Conservation (phyloP, 2,888 invertebrate species). For the Hyalella azteca region DNA sequence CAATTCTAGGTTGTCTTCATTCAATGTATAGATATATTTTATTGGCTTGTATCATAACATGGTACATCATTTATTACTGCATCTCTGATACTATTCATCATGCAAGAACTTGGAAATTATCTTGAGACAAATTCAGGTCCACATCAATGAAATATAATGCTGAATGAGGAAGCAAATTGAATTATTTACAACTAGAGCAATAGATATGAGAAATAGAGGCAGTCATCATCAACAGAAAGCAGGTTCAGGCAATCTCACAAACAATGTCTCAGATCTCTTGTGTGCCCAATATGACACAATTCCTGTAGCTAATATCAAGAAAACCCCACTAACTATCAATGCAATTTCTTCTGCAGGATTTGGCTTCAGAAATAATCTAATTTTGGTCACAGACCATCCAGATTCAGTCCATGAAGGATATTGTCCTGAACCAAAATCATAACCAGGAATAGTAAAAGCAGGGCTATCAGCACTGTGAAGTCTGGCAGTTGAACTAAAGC, state of each 20-base stretch:
- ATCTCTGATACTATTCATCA: too few relatives aligned
- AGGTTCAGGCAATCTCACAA: slow-evolving; percentile 44
- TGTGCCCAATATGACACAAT: slow-evolving; percentile 47
- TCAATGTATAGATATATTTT: too few relatives aligned
- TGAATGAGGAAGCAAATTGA: too few relatives aligned
- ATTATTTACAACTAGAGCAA: neutral
- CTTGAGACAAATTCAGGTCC: too few relatives aligned
- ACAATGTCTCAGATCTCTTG: slow-evolving; percentile 48
- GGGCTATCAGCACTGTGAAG: slow-evolving; percentile 51
- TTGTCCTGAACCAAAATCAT: slow-evolving; percentile 51
- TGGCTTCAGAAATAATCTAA: slow-evolving; percentile 48
- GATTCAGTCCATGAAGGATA: slow-evolving; percentile 57
- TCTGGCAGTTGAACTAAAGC: slow-evolving; percentile 44
- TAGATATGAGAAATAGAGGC: neutral
- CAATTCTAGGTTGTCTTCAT: too few relatives aligned
- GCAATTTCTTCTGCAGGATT: slow-evolving; percentile 49
- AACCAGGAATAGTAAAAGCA: slow-evolving; percentile 49
- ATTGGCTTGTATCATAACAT: too few relatives aligned
- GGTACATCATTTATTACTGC: too few relatives aligned
- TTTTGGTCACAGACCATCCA: slow-evolving; percentile 48
- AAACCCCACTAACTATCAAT: slow-evolving; percentile 46
- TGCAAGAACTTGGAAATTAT: too few relatives aligned
- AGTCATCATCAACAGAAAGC: slow-evolving; percentile 44
- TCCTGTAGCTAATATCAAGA: slow-evolving; percentile 43
- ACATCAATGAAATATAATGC: too few relatives aligned